Percentiles rank a stretch among this genome's conserved stretches.
These are phyloP conservation scores for Diaprepes abbreviatus DNA, from an alignment of 2,888 invertebrate species.

Conservation along the genomic window DNA sequence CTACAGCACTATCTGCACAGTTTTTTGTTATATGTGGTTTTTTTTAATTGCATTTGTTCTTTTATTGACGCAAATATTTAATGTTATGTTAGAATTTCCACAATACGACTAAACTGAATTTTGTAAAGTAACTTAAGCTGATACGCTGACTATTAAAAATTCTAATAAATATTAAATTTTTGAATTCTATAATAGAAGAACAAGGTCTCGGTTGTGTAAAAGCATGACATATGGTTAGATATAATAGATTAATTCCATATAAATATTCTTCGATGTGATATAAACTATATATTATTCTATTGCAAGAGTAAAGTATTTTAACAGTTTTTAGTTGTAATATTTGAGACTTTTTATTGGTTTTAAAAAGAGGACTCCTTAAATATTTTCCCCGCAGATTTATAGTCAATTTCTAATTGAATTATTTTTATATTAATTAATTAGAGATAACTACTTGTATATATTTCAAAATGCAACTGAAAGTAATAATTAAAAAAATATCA, in stretches of 20 bases:
- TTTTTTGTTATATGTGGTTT: constrained; percentile 13
- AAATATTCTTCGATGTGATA: constrained; percentile 47
- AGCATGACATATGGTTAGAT: constrained; percentile 21
- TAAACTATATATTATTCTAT: constrained; percentile 37
- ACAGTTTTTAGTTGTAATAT: constrained; percentile 8
- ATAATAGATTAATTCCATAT: constrained; percentile 34
- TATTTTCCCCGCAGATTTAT: constrained; percentile 19
- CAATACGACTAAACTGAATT: too few species aligned
- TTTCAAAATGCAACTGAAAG: constrained; percentile 29
- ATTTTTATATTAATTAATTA: constrained; percentile 5
- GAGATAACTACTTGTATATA: constrained; percentile 31
- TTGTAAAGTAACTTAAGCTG: not conserved
- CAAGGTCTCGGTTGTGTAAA: constrained; percentile 15
- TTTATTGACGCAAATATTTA: constrained; percentile 14
- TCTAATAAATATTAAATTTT: constrained; percentile 5
- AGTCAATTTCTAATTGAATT: constrained; percentile 10
- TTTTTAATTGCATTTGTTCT: constrained; percentile 4
- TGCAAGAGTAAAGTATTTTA: constrained; percentile 25
- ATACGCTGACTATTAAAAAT: not conserved
- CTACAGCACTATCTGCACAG: constrained; percentile 43
- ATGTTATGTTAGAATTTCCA: not conserved
- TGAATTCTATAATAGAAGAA: constrained; percentile 4
- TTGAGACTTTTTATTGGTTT: constrained; percentile 18
- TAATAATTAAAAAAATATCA: constrained; percentile 56
- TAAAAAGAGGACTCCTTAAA: constrained; percentile 61